Percentiles rank a stretch among this genome's conserved stretches.
phyloP scores from a whole-genome alignment of 2,113 vertebrate genomes.

The Engystomops pustulosus region DNA sequence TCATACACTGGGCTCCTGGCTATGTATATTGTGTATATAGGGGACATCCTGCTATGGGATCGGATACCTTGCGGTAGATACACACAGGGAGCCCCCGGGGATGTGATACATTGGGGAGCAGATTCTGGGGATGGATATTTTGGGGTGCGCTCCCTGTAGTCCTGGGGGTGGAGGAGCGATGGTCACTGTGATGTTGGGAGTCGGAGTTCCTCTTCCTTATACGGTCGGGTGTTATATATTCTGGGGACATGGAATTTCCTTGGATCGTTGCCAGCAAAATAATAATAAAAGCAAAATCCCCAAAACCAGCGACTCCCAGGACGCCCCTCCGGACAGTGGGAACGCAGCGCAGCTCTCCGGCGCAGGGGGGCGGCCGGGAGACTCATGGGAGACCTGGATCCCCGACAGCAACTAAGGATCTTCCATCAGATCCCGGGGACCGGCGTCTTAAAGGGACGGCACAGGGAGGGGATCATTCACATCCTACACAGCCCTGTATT shows the following conservation, averaged over 20 bases:
- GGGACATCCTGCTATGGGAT: too few species aligned
- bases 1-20: too few species aligned
- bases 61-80: too few species aligned
- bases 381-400: neutral
- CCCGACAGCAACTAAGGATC: neutral
- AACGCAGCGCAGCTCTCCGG: too few species aligned
- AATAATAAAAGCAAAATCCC: conserved; percentile 15
- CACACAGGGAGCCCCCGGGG: too few species aligned
- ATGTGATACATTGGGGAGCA: too few species aligned
- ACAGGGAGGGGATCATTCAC: too few species aligned
- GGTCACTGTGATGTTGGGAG: conserved; percentile 22
- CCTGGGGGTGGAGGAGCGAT: neutral
- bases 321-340: conserved; percentile 41
- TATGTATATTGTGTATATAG: too few species aligned
- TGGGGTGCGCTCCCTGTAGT: conserved; percentile 8
- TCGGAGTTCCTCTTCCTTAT: conserved; percentile 29
- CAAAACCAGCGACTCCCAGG: conserved; percentile 43
- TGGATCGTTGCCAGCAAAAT: conserved; percentile 50
- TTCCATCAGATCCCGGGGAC: too few species aligned
- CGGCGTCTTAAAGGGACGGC: too few species aligned
- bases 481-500: neutral
- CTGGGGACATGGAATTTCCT: conserved; percentile 47
- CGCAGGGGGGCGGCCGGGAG: neutral
- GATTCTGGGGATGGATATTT: neutral
- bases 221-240: conserved; percentile 39